These are phyloP conservation scores for Leistus spinibarbis DNA, from an alignment of 2,888 invertebrate species.

Conservation along the genomic window DNA sequence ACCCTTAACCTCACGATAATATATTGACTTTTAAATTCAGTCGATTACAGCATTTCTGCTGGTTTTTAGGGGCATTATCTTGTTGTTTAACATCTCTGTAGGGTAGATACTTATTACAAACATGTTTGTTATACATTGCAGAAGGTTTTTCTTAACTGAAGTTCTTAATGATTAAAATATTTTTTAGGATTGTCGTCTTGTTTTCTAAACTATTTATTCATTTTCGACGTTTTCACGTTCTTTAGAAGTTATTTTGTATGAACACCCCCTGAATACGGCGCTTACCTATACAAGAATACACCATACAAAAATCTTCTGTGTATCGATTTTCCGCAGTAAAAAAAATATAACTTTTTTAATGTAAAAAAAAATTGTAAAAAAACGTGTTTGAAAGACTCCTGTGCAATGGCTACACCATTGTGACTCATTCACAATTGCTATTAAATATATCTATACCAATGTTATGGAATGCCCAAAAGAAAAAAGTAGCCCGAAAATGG, in stretches of 20 bases:
- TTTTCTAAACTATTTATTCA: no score
- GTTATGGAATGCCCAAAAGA: neutral
- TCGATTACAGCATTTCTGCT: neutral
- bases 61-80: no score
- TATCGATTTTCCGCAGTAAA: neutral
- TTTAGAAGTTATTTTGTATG: no score
- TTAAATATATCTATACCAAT: neutral
- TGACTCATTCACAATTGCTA: neutral
- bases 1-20: neutral
- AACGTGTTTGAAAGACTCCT: neutral
- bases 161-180: no score
- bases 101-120: no score
- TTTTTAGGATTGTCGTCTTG: no score
- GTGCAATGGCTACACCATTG: neutral
- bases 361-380: neutral
- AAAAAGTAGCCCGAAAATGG: neutral
- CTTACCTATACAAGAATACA: neutral
- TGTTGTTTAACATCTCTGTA: no score
- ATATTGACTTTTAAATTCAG: no score
- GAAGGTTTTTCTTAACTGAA: no score
- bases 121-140: no score
- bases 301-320: neutral
- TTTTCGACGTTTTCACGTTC: no score
- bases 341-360: neutral
- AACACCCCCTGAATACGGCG: neutral